Evolutionary conservation across 2,888 invertebrate genomes (phyloP).

Genomic region (Rotaria sp.): DNA sequence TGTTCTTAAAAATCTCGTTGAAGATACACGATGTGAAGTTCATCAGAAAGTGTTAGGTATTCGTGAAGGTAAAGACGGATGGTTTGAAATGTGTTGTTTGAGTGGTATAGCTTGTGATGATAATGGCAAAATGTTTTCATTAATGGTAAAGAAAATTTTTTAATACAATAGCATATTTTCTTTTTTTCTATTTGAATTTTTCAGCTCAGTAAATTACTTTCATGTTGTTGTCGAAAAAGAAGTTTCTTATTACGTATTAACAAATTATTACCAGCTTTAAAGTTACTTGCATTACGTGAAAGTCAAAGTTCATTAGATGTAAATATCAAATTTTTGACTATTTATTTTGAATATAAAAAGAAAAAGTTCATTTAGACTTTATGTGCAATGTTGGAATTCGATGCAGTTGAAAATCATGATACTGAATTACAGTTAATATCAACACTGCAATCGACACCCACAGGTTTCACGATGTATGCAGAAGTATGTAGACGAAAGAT

Average conservation of each 20-base stretch:
- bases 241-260: slow-evolving; percentile 65
- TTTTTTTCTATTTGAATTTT: neutral
- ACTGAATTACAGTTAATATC: slow-evolving; percentile 66
- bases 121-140: slow-evolving; percentile 67
- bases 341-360: neutral
- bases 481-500: slow-evolving; percentile 68
- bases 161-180: too few relatives aligned
- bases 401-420: slow-evolving; percentile 61
- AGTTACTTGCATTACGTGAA: slow-evolving; percentile 67
- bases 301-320: slow-evolving; percentile 57
- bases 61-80: slow-evolving; percentile 66
- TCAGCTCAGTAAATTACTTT: slow-evolving; percentile 58
- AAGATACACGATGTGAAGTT: slow-evolving; percentile 66
- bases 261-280: slow-evolving; percentile 66
- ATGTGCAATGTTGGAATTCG: slow-evolving; percentile 71
- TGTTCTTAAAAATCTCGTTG: slow-evolving; percentile 62
- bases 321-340: slow-evolving; percentile 29
- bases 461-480: slow-evolving; percentile 65
- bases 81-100: slow-evolving; percentile 69
- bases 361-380: slow-evolving; percentile 58
- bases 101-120: slow-evolving; percentile 63
- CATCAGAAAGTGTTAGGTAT: slow-evolving; percentile 66
- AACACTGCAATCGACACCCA: slow-evolving; percentile 66
- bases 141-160: slow-evolving; percentile 61
- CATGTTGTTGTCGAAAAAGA: slow-evolving; percentile 69